A percentile compares a stretch with the other conserved stretches of the same genome.
Conservation (phyloP, 1,140 invertebrate species). For the Philotrypesis tridentata region DNA sequence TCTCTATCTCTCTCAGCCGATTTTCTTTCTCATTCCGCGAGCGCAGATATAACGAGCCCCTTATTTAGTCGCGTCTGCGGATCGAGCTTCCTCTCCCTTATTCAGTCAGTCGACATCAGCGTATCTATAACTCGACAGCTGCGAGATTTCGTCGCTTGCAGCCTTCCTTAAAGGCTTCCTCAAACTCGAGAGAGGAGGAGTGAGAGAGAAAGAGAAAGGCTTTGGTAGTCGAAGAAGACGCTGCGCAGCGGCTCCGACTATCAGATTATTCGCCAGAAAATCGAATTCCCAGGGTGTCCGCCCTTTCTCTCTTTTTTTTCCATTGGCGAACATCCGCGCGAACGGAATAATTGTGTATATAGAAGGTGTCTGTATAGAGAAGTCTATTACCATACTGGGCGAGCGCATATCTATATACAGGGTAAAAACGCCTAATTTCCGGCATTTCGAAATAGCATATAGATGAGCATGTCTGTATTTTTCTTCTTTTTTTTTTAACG, state of each 20-base stretch:
- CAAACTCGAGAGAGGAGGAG: neutral
- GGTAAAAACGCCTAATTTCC: too few relatives aligned
- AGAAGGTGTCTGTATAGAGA: too few relatives aligned
- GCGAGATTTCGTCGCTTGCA: neutral
- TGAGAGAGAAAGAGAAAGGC: neutral
- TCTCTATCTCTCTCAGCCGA: neutral
- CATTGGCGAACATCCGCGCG: neutral
- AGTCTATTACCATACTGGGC: too few relatives aligned
- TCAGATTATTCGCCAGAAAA: slow-evolving; percentile 42
- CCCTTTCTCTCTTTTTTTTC: neutral
- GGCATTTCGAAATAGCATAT: too few relatives aligned
- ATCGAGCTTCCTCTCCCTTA: slow-evolving; percentile 31
- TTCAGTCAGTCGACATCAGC: slow-evolving; percentile 16
- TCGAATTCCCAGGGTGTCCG: neutral
- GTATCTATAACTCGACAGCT: neutral
- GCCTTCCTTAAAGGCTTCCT: slow-evolving; percentile 23
- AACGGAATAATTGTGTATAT: neutral
- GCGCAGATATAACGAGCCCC: slow-evolving; percentile 27
- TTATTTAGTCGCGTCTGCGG: slow-evolving; percentile 46
- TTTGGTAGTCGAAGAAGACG: neutral
- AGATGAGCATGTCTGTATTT: too few relatives aligned
- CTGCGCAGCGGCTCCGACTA: slow-evolving; percentile 1
- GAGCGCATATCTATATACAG: too few relatives aligned
- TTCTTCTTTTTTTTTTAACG: too few relatives aligned
- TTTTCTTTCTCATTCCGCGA: neutral